Evolutionary conservation across 2,113 vertebrate genomes (phyloP), one percentile per base, ranked within the genome.

Genomic region (Bufo bufo): DNA sequence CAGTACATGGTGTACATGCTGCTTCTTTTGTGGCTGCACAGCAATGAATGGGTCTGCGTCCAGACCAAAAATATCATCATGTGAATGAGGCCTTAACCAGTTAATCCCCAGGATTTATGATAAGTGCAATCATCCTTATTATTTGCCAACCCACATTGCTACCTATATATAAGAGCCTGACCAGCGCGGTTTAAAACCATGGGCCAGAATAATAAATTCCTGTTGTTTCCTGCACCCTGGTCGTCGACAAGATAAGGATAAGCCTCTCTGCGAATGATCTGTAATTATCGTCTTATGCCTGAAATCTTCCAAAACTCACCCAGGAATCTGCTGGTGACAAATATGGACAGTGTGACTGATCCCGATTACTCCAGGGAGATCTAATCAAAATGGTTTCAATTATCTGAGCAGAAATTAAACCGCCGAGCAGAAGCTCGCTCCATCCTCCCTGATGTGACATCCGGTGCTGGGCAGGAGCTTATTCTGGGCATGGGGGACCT

Each of bases 351-450:
- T n/a, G 8, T 71, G 82, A 52, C 63, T 33, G 63, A 84, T 54
- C 47, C 45, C 49, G 10, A 69, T 52, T 52, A 84, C 82, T 84
- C 65, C 50, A 7, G 63, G n/a, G 82, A 84, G 20, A 84, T 33
- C 47, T 83, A 66, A 69, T 83, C 65, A 84, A 84, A 33, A 20
- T 23, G 6, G 1, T 4, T 69, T 20, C 54, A 54, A 84, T 84
- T 84, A 71, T 54, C 59, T 33, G 63, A 54, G 65, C 17, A 45
- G 63, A 71, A 52, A 84, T 84, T 52, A 71, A 84, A 84, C n/a
- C 47, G 33, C 10, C 77, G 56, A 85, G 66, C 84, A 85, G 84
- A 45, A 77, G 84, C 56, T 58, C 23, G 20, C 84, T 47, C 33
- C 43, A 45, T 2, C 69, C 71, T 16, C 72, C 0, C 7, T 14